Percentiles rank a stretch among this genome's conserved stretches.
Evolutionary conservation across 2,113 vertebrate genomes (phyloP).

Genomic region (Dasyprocta punctata): DNA sequence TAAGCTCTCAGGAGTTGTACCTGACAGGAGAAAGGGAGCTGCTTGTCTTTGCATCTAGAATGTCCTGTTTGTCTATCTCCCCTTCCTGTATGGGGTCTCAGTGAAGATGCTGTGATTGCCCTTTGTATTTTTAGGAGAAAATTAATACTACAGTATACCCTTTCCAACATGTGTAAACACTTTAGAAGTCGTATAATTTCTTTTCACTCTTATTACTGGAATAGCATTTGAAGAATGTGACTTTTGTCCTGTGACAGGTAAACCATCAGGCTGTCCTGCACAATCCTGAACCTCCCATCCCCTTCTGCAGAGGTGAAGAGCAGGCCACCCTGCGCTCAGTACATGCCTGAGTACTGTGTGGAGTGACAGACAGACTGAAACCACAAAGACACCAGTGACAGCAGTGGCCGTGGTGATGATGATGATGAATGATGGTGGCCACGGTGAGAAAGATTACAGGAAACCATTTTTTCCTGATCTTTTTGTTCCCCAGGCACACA

Average conservation of each 20-base stretch:
- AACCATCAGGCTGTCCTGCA: background rate
- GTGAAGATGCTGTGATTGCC: background rate
- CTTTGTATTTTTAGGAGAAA: background rate
- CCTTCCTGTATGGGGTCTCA: background rate
- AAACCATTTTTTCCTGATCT: background rate
- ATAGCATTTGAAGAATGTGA: background rate
- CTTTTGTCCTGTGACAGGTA: background rate
- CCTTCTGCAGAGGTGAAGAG: background rate
- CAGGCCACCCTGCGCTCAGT: background rate
- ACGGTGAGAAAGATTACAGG: background rate
- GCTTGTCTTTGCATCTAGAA: background rate
- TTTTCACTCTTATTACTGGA: background rate
- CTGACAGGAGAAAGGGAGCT: background rate
- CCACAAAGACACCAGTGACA: background rate
- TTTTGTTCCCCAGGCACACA: background rate
- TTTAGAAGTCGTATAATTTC: background rate
- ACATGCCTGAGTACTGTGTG: background rate
- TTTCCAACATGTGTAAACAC: background rate
- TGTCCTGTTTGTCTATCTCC: background rate
- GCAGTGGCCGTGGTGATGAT: background rate
- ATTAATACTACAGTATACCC: background rate
- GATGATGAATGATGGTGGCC: background rate
- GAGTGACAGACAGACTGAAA: background rate
- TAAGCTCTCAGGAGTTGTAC: background rate
- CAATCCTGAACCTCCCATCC: too few species aligned